Evolutionary conservation across 92 coral and sea anemone species (phyloP), one percentile per base, ranked within the genome.

Genomic region (Heteractis magnifica): DNA sequence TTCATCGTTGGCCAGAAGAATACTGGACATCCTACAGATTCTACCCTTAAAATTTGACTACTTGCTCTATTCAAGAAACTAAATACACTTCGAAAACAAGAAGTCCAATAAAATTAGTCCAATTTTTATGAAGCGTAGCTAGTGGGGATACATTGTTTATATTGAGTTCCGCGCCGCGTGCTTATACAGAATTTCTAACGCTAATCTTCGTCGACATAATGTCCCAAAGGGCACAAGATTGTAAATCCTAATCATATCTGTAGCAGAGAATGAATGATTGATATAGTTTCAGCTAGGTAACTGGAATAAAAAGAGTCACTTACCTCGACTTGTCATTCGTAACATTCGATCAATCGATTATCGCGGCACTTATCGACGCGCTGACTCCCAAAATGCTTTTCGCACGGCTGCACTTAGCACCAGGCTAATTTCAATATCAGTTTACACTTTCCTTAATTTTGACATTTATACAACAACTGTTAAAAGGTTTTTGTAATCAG

Each of bases 201-300:
- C 73, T 68, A 68, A 68, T 68, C 73, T 68, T 68, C 11, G 73
- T 26, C 73, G 73, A 68, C 73, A 68, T 68, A 65, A 65, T 65
- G 72, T 26, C 44, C 23, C 10, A 23, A 68, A 68, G 49, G 49
- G 13, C 73, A 68, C 72, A 68, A 68, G 15, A 68, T 23, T 68
- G 23, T 14, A 23, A 68, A 21, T 26, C 12, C 73, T 68, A n/a
- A 26, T 68, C 5, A 26, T 68, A 68, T 6, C 49, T 26, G 23
- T 12, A 20, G 49, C 49, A 68, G 12, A 23, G 2, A 14, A 26
- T 10, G 73, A 68, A 68, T 68, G 41, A 23, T 68, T 26, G 73
- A 9, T 23, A 68, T 26, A 68, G 4, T 68, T 68, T 10, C 49
- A 8, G 6, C 49, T 10, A 0, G 23, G 23, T 8, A 23, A 21